Evolutionary conservation across 2,797 vertebrate genomes (phyloP).

Genomic region (Characodon lateralis): DNA sequence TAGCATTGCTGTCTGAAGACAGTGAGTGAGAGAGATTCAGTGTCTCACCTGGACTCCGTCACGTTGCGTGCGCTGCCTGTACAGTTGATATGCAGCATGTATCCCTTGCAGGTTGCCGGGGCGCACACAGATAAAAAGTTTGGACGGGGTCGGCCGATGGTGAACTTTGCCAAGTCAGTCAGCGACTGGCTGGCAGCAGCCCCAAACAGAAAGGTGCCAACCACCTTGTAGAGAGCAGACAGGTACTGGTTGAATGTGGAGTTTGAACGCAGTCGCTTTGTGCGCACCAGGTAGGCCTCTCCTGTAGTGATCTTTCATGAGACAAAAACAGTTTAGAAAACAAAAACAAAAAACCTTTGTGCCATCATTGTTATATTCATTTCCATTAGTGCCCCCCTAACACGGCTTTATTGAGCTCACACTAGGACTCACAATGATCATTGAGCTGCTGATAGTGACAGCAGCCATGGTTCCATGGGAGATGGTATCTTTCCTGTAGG

Average conservation of each 20-base stretch:
- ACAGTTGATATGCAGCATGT: conserved; percentile 85
- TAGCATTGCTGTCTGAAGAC: too few relatives aligned
- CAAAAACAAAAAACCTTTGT: neutral
- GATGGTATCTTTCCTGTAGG: conserved; percentile 91
- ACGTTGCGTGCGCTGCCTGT: conserved; percentile 80
- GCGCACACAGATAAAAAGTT: conserved; percentile 90
- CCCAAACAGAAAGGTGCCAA: conserved; percentile 93
- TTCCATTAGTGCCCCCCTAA: too few relatives aligned
- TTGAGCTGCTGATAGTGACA: conserved; percentile 88
- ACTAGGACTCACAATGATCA: conserved; percentile 86
- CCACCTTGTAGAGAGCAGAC: conserved; percentile 92
- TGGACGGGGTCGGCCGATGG: conserved; percentile 89
- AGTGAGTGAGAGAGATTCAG: too few relatives aligned
- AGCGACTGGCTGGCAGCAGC: conserved; percentile 90
- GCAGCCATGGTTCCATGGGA: conserved; percentile 90
- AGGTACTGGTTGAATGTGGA: conserved; percentile 93
- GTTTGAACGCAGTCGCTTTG: conserved; percentile 87
- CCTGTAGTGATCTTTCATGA: conserved; percentile 77
- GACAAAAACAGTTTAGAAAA: neutral
- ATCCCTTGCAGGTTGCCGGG: conserved; percentile 83
- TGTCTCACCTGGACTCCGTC: conserved; percentile 89
- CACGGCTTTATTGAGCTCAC: neutral
- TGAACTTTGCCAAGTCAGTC: conserved; percentile 95
- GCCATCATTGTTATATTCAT: neutral
- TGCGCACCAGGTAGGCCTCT: conserved; percentile 89